A percentile compares a stretch with the other conserved stretches of the same genome.
phyloP scores from a whole-genome alignment of 2,113 vertebrate species.

The Eretmochelys imbricata region DNA sequence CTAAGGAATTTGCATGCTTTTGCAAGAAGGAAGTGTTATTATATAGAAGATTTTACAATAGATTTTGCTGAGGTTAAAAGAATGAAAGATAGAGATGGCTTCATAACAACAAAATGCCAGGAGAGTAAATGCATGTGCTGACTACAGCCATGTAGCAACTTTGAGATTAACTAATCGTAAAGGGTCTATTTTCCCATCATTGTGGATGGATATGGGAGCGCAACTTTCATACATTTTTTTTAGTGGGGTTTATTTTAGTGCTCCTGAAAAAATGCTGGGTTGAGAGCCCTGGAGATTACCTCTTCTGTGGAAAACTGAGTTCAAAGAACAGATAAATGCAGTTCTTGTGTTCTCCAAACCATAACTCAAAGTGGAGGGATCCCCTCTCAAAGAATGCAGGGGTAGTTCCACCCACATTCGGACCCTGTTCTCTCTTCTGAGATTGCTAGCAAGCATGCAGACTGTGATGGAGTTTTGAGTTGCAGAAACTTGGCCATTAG shows the following conservation, averaged over 20 bases:
- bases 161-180: neutral
- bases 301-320: too few species aligned
- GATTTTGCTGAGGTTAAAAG: neutral
- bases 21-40: neutral
- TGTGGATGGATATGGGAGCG: neutral
- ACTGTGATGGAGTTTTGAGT: neutral
- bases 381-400: neutral
- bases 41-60: neutral
- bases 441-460: neutral
- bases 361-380: neutral
- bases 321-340: neutral
- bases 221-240: neutral
- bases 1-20: neutral
- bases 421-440: neutral
- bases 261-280: neutral
- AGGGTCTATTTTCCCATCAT: neutral
- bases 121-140: fast-evolving
- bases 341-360: fast-evolving
- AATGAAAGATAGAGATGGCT: neutral
- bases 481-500: neutral
- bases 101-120: neutral
- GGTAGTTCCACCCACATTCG: neutral
- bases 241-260: neutral
- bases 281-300: neutral
- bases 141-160: fast-evolving